Evolutionary conservation across 2,113 vertebrate species (phyloP).

Genomic region (Rhinolophus ferrumequinum): DNA sequence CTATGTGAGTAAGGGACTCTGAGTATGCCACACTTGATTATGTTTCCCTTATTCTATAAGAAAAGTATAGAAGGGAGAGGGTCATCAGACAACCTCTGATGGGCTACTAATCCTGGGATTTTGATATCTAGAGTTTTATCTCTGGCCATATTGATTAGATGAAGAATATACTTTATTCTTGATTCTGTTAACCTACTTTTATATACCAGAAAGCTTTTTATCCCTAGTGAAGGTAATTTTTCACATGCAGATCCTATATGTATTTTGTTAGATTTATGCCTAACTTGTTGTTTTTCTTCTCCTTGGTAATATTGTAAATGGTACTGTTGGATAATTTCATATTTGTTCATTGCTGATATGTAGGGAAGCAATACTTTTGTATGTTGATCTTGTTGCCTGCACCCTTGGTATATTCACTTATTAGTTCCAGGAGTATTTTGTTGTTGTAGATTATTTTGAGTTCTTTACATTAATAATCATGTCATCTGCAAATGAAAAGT

Average conservation of each 20-base stretch:
- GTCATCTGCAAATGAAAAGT: neutral
- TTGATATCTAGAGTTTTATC: neutral
- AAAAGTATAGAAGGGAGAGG: neutral
- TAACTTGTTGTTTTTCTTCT: neutral
- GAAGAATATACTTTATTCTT: neutral
- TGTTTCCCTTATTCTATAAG: neutral
- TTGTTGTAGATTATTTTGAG: neutral
- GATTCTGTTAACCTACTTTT: neutral
- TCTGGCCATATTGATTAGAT: neutral
- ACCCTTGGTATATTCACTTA: neutral
- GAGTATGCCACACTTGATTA: neutral
- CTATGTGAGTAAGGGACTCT: neutral
- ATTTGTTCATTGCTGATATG: neutral
- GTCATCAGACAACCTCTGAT: neutral
- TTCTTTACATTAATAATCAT: neutral
- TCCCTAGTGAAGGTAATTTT: neutral
- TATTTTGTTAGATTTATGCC: neutral
- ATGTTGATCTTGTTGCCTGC: neutral
- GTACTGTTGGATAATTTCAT: neutral
- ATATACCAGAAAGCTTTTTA: neutral
- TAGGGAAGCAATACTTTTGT: neutral
- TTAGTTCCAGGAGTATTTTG: neutral
- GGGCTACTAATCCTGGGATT: neutral
- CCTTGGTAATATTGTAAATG: neutral
- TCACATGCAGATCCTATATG: neutral